Evolutionary conservation across 2,113 vertebrate genomes (phyloP), one percentile per base, ranked within the genome.

Genomic region (Sinocyclocheilus anshuiensis): DNA sequence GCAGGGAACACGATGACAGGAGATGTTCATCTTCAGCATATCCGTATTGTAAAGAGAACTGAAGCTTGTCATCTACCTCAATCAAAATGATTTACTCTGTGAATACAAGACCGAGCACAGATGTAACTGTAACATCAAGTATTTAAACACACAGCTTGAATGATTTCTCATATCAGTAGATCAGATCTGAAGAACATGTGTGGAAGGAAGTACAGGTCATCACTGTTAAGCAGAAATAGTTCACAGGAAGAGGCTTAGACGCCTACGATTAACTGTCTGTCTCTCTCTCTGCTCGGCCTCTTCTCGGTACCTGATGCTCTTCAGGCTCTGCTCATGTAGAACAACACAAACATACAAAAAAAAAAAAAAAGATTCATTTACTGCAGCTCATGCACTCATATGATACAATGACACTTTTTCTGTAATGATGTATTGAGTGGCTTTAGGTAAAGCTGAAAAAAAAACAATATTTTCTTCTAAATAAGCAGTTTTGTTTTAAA

Each of bases 301-400:
- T 67, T 81, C 79, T 81, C 4, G 16, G 39, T 48, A 81, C 16
- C 9, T 48, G n/a, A 15, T 67, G 59, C 59, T 81, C 79, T 67
- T 81, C 79, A 20, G 59, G 61, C 10, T 67, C 79, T 81, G 79
- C 22, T 45, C 59, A 76, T 75, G n/a, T 45, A 15, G 39, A 75
- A 39, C 29, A 80, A 67, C n/a, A 55, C 65, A 61, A 53, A 74
- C 22, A 76, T 20, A 81, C 42, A 88, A 11, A 33, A 20, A 33
- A 2, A 33, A 2, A 33, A 33, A 33, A 33, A 33, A 33, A 71
- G 15, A 1, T 53, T 63, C n/a, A 63, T 63, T 24, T 63, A n/a
- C 4, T 26, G 10, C n/a, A 63, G 61, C 22, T 29, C 45, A 57
- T 16, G 55, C 10, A 57, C 48, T 6, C 55, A 50, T 26, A 53